These are phyloP conservation scores for Heterodera filipjevi DNA, from an alignment of 2,888 invertebrate genomes.

Conservation along the genomic window DNA sequence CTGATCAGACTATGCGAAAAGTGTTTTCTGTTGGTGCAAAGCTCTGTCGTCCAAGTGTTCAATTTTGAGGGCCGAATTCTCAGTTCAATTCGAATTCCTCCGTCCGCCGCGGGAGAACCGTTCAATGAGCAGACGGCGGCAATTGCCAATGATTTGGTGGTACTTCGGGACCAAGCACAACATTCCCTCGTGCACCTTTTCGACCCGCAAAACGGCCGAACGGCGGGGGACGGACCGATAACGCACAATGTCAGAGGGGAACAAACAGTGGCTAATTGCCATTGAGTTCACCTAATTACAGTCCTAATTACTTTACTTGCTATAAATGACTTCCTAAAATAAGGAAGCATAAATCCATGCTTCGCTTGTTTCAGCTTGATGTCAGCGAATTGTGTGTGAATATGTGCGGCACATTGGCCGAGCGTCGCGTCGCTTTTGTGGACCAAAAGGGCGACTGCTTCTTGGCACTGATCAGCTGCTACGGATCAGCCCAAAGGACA, in stretches of 20 bases:
- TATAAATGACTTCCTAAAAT: too few relatives aligned
- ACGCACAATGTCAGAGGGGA: constrained; percentile 73
- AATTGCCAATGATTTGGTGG: constrained; percentile 83
- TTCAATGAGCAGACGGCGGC: constrained; percentile 79
- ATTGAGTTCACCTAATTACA: too few relatives aligned
- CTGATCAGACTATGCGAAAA: constrained; percentile 81
- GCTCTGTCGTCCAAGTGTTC: constrained; percentile 81
- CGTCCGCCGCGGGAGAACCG: constrained; percentile 38
- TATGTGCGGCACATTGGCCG: constrained; percentile 77
- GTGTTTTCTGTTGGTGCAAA: constrained; percentile 88
- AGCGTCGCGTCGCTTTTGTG: constrained; percentile 83
- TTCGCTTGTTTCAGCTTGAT: neutral
- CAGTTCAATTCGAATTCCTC: constrained; percentile 71
- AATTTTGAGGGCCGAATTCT: constrained; percentile 83
- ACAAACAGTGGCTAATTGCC: too few relatives aligned
- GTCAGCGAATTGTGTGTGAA: constrained; percentile 77
- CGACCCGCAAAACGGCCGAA: constrained; percentile 79
- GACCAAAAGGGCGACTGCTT: constrained; percentile 87
- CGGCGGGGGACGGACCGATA: constrained; percentile 77
- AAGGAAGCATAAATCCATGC: too few relatives aligned
- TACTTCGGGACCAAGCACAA: constrained; percentile 82
- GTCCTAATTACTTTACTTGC: too few relatives aligned
- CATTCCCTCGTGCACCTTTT: constrained; percentile 77
- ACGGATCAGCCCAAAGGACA: constrained; percentile 73
- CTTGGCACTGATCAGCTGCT: constrained; percentile 75